Evolutionary conservation across 2,888 invertebrate genomes (phyloP), one percentile per base, ranked within the genome.

Genomic region (Rhorus exstirpatorius): DNA sequence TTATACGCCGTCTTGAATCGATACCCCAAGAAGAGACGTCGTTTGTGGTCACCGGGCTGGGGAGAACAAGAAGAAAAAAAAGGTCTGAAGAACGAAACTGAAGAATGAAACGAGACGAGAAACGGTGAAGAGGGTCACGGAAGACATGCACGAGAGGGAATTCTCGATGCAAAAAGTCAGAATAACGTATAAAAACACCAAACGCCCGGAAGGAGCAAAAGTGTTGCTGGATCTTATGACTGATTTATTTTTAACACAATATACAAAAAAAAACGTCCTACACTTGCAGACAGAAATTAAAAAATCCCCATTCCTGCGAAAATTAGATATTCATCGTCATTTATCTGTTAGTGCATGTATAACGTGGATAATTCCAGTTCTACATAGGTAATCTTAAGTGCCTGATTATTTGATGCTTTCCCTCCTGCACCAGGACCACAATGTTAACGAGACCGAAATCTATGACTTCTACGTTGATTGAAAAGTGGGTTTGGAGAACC

Each of bases 1-100:
- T 93, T 92, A 92, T 92, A 89, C 92, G 92, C 88, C 86, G 90
- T 90, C 92, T 91, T 92, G 90, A 91, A 91, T 90, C 89, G 92
- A 92, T 91, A 90, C 86, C 85, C 79, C 70, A 63, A 77, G 82
- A 83, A 88, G 89, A 89, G 87, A 90, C 86, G 84, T 74, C 85
- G 81, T 55, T 72, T 88, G 89, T 60, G 88, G 89, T 89, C 79
- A 53, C 58, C 74, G 61, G 53, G 70, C 74, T 65, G 58, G 26
- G 53, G 41, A 80, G 68, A 78, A 72, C 51, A 46, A 80, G 60
- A 61, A 77, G 49, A 70, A 68, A 44, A 60, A 49, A 49, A 61
- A 26, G 21, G 14, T 24, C 53, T n/a, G 26, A 19, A n/a, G 44
- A 74, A 63, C 31, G 38, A 51, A 38, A 24, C 61, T 21, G 53